Base-by-base conservation (phyloP, 2,113 vertebrate genomes). In the Telmatochromis brachygnathus region DNA sequence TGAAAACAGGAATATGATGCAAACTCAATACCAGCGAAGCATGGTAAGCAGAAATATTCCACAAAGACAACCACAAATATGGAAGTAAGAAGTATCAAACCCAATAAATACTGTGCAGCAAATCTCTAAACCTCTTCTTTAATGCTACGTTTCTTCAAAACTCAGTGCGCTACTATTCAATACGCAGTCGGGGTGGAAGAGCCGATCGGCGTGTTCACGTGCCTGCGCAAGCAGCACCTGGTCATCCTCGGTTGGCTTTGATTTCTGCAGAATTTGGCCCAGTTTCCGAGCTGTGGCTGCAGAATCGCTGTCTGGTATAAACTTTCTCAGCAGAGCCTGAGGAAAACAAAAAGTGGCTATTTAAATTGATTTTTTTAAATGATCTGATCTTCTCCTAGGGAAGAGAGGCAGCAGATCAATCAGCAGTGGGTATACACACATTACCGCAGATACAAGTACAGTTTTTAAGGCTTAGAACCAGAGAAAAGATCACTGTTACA, bases 321-420 rank as follows among this genome's bases (percentile, higher is more conserved):
- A 60, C 58, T 85, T 82, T 85, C 81, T 92, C 82, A 96, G 45
- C 33, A 51, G 87, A 23, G 94, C 91, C 96, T 97, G 81, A 56
- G 39, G 8, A 65, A 83, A 87, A 82, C 6, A 80, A 70, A 42
- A 83, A 55, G 14, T 15, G 13, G 3, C 4, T 5, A 60, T 13
- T 11, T 17, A 60, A 35, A 21, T 28, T 11, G 4, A 6, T 62
- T 82, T 60, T 28, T 47, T 33, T 14, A 30, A 68, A 68, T 39
- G 33, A 68, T 19, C 39, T 37, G n/a, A 6, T 82, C 23, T 28
- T 77, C 17, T 77, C 15, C 26, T n/a, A 33, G 26, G 26, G 17
- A 77, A 51, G 26, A 33, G 10, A 49, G 45, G 3, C 26, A 77
- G 45, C 45, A 77, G 45, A 51, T 51, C 73, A 51, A 51, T 77